These are phyloP conservation scores for Apodemia zela DNA, from an alignment of 2,888 invertebrate species.

Conservation along the genomic window DNA sequence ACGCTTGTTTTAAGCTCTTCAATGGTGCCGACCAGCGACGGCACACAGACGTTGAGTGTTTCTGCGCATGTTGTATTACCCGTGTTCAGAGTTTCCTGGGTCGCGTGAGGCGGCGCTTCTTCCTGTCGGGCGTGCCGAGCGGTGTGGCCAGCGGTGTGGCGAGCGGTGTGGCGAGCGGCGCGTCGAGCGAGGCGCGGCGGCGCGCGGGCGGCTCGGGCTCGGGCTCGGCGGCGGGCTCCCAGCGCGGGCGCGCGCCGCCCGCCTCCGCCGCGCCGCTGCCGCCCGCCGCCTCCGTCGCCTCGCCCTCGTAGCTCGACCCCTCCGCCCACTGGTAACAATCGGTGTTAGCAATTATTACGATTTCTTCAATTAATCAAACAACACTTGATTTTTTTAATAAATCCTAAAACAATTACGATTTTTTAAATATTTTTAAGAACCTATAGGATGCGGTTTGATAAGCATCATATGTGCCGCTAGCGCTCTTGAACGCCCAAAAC, in stretches of 20 bases:
- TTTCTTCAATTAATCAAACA: too few species aligned
- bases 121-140: slow-evolving; percentile 56
- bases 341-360: too few species aligned
- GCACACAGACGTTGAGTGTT: too few species aligned
- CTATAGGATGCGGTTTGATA: too few species aligned
- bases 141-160: slow-evolving; percentile 29
- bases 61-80: background rate
- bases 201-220: slow-evolving; percentile 51
- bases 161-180: slow-evolving; percentile 35
- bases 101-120: slow-evolving; percentile 71
- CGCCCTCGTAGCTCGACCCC: slow-evolving; percentile 46
- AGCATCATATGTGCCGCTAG: too few species aligned
- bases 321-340: slow-evolving; percentile 56
- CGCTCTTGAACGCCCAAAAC: too few species aligned
- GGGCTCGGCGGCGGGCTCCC: slow-evolving; percentile 40
- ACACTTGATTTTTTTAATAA: too few species aligned
- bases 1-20: too few species aligned
- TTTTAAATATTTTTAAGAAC: too few species aligned
- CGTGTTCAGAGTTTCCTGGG: slow-evolving; percentile 63
- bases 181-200: slow-evolving; percentile 62
- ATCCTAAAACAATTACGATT: too few species aligned
- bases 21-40: too few species aligned
- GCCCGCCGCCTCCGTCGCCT: slow-evolving; percentile 36
- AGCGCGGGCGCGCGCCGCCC: slow-evolving; percentile 34
- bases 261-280: slow-evolving; percentile 37